A percentile compares a stretch with the other conserved stretches of the same genome.
phyloP scores from a whole-genome alignment of 1,140 invertebrate genomes.

The Zelostemma sp. region DNA sequence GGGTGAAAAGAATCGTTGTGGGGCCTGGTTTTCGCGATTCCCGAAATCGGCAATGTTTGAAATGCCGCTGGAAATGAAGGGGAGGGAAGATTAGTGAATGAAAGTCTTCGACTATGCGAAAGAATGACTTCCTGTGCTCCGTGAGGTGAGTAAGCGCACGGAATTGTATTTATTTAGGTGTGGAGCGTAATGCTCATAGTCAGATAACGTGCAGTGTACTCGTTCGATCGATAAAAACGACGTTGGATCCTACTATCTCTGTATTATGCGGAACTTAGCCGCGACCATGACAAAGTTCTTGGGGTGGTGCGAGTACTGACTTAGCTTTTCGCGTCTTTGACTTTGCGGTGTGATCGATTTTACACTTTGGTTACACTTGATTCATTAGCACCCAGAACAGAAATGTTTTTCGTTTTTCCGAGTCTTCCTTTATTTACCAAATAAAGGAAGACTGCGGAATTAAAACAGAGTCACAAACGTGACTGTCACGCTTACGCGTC shows the following conservation, averaged over 20 bases:
- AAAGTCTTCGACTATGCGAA: conserved; percentile 48
- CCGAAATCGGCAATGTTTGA: too few relatives aligned
- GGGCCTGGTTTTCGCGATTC: too few relatives aligned
- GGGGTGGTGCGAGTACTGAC: conserved; percentile 3
- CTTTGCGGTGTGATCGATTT: conserved; percentile 39
- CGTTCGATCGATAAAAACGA: conserved; percentile 2
- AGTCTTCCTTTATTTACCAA: too few relatives aligned
- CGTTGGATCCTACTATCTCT: conserved; percentile 3
- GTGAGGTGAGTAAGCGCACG: conserved; percentile 33
- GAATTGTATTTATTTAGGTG: neutral
- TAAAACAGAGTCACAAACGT: too few relatives aligned
- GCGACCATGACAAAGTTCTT: conserved; percentile 39
- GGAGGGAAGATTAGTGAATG: conserved; percentile 20
- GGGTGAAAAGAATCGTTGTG: too few relatives aligned
- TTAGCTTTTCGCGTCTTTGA: conserved; percentile 26
- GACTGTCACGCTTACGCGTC: too few relatives aligned
- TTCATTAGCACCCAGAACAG: too few relatives aligned
- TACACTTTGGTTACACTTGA: conserved; percentile 16
- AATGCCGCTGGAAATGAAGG: too few relatives aligned
- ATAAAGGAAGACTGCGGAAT: too few relatives aligned
- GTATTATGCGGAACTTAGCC: conserved; percentile 8
- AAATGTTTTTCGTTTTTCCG: too few relatives aligned
- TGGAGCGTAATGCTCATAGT: conserved; percentile 1
- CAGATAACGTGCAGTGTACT: neutral
- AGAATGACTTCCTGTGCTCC: conserved; percentile 39